These are phyloP conservation scores for Drosophila ezoana DNA, from an alignment of 2,888 invertebrate species.

Conservation along the genomic window DNA sequence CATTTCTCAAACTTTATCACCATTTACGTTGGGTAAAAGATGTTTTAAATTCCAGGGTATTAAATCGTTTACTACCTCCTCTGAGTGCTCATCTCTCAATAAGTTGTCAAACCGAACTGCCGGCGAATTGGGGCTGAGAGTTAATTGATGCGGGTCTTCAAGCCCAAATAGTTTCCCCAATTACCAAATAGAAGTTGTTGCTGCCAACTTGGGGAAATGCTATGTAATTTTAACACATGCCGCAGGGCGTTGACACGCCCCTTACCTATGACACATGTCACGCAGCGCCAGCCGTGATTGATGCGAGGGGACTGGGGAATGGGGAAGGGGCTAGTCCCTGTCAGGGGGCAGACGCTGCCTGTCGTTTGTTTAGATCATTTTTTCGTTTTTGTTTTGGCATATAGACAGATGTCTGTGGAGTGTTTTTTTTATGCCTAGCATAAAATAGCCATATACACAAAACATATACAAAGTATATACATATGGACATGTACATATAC, in stretches of 20 bases:
- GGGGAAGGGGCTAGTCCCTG: slow-evolving; percentile 7
- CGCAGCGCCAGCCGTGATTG: slow-evolving; percentile 52
- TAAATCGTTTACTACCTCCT: not conserved
- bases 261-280: slow-evolving; percentile 75
- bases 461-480: not conserved
- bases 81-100: not conserved
- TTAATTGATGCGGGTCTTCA: slow-evolving; percentile 70
- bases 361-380: slow-evolving; percentile 49
- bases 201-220: slow-evolving; percentile 31
- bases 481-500: not conserved
- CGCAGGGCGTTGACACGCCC: slow-evolving; percentile 25
- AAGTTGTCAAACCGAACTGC: slow-evolving; percentile 40
- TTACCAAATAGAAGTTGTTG: slow-evolving; percentile 27
- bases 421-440: slow-evolving; percentile 10
- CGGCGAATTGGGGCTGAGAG: slow-evolving; percentile 30
- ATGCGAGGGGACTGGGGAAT: slow-evolving; percentile 19
- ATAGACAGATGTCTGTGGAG: slow-evolving; percentile 20
- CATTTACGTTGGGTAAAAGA: too few relatives aligned
- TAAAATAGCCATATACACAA: slow-evolving; percentile 12
- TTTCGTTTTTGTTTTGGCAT: slow-evolving; percentile 16
- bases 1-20: too few relatives aligned
- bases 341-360: slow-evolving; percentile 15
- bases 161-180: slow-evolving; percentile 28
- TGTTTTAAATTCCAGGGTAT: not conserved
- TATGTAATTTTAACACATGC: slow-evolving; percentile 62